These are phyloP conservation scores for Procambarus virginalis DNA, from an alignment of 1,140 invertebrate species.

Conservation along the genomic window DNA sequence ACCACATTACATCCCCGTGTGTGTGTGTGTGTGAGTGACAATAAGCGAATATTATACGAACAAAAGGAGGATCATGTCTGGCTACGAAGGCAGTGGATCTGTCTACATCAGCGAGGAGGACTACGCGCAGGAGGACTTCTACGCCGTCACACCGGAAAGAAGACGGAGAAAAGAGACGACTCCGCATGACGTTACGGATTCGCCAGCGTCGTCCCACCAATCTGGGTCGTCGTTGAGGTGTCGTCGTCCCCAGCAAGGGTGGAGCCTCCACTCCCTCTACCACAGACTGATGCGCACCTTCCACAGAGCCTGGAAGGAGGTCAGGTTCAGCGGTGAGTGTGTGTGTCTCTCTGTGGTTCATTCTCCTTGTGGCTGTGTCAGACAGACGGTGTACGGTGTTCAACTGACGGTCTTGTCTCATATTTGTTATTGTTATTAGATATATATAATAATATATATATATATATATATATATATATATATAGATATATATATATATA, in stretches of 20 bases:
- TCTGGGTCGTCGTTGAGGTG: conserved; percentile 25
- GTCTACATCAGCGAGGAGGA: neutral
- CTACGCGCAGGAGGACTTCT: conserved; percentile 11
- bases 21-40: no score
- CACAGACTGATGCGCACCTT: conserved; percentile 49
- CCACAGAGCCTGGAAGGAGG: conserved; percentile 62
- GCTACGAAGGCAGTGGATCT: neutral
- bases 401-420: no score
- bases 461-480: conserved; percentile 38
- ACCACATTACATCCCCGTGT: no score
- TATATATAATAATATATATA: conserved; percentile 11
- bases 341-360: neutral
- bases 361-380: no score
- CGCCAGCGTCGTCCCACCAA: conserved; percentile 35
- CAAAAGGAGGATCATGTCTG: neutral
- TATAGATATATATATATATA: conserved; percentile 4
- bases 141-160: conserved; percentile 39
- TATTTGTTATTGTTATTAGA: no score
- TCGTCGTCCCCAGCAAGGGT: conserved; percentile 8
- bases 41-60: neutral
- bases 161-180: conserved; percentile 34
- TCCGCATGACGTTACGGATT: conserved; percentile 28
- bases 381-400: no score
- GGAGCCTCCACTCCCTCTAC: conserved; percentile 53
- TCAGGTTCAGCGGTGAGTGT: conserved; percentile 55